phyloP scores from a whole-genome alignment of 2,888 invertebrate genomes.

The Pasiphila rectangulata region DNA sequence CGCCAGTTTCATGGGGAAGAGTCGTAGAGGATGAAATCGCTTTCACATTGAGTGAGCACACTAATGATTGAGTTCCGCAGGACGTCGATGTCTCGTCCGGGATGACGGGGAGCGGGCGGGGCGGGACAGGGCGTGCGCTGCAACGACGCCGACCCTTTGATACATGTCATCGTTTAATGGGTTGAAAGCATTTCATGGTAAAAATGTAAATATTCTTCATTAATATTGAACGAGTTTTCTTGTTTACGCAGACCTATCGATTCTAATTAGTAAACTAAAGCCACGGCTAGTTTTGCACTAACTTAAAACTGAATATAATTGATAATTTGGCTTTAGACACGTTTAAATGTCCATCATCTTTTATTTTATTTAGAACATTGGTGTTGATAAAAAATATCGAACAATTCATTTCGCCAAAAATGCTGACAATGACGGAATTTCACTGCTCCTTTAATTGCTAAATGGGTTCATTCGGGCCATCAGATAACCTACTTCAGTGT shows the following conservation, averaged over 20 bases:
- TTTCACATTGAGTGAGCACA: slow-evolving; percentile 78
- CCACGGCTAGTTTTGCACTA: too few species aligned
- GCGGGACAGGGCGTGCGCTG: slow-evolving; percentile 38
- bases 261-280: too few species aligned
- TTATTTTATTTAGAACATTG: too few species aligned
- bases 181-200: slow-evolving; percentile 70
- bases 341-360: too few species aligned
- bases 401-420: background rate
- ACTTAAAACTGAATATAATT: too few species aligned
- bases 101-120: slow-evolving; percentile 35
- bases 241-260: too few species aligned
- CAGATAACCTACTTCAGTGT: slow-evolving; percentile 53
- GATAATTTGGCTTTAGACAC: too few species aligned
- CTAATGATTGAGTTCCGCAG: slow-evolving; percentile 79
- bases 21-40: slow-evolving; percentile 72
- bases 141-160: slow-evolving; percentile 58
- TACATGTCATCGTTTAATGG: slow-evolving; percentile 61
- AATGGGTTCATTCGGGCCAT: slow-evolving; percentile 35
- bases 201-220: slow-evolving; percentile 44
- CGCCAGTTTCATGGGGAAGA: slow-evolving; percentile 71
- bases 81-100: slow-evolving; percentile 41
- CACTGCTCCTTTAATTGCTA: slow-evolving; percentile 27
- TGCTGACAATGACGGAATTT: slow-evolving; percentile 23
- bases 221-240: slow-evolving; percentile 4
- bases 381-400: too few species aligned